phyloP scores from a whole-genome alignment of 1,140 invertebrate species.

The Caerostris darwini region DNA sequence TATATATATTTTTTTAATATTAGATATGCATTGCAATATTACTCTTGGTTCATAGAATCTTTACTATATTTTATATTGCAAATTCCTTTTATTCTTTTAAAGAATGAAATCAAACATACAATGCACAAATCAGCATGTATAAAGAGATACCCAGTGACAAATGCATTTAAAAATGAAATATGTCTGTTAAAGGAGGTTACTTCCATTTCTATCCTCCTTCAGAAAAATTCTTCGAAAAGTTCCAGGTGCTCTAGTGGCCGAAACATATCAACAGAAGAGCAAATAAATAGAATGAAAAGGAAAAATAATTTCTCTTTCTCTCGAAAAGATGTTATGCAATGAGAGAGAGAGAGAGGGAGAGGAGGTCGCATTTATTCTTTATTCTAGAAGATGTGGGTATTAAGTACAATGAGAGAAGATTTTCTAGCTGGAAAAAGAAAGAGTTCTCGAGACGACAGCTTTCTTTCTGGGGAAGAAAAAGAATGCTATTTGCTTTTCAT shows the following conservation, averaged over 20 bases:
- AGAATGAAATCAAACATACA: not conserved
- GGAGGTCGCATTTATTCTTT: conserved; percentile 32
- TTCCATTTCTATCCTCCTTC: conserved; percentile 9
- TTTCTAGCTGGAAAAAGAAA: conserved; percentile 19
- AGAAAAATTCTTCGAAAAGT: not conserved
- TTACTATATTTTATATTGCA: too few relatives aligned
- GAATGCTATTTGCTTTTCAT: conserved; percentile 57
- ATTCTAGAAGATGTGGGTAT: conserved; percentile 43
- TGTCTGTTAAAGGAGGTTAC: not conserved
- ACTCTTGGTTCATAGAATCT: too few relatives aligned
- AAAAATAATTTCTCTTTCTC: conserved; percentile 50
- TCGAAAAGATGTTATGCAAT: conserved; percentile 50
- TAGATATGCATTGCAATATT: too few relatives aligned
- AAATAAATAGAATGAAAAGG: conserved; percentile 65
- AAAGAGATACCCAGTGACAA: not conserved
- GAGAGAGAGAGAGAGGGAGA: not conserved
- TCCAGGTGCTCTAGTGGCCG: not conserved
- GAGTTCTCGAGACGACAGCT: conserved; percentile 44
- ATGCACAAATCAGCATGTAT: not conserved
- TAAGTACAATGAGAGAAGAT: conserved; percentile 52
- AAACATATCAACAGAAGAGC: conserved; percentile 39
- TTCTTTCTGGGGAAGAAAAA: conserved; percentile 28
- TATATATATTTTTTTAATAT: too few relatives aligned
- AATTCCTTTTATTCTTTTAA: not conserved
- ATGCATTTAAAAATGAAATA: not conserved